phyloP scores from a whole-genome alignment of 2,113 vertebrate species.

The Labeo rohita region DNA sequence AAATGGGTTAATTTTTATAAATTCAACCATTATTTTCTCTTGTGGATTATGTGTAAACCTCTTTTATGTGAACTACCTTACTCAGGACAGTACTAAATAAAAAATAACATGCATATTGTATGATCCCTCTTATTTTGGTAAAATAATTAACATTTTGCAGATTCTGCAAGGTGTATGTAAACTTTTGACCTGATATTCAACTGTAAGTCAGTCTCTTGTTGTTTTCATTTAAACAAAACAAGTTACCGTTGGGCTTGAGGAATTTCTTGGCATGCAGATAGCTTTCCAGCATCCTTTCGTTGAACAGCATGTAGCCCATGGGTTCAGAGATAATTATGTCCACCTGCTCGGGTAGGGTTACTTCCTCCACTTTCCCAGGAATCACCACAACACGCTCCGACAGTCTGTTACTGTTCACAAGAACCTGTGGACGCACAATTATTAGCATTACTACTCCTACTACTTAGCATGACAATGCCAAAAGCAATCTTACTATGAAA shows the following conservation, averaged over 20 bases:
- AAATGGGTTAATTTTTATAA: no score
- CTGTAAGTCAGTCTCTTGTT: background rate
- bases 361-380: conserved; percentile 95
- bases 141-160: no score
- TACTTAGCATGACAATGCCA: background rate
- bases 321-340: conserved; percentile 97
- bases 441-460: background rate
- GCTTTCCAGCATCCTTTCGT: conserved; percentile 95
- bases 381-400: conserved; percentile 90
- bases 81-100: no score
- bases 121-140: no score
- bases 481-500: background rate
- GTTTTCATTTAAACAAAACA: background rate
- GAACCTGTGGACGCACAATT: conserved; percentile 73
- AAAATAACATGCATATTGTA: no score
- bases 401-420: conserved; percentile 94
- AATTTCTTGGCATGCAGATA: conserved; percentile 98
- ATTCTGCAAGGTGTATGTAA: no score
- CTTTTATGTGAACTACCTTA: no score
- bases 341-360: conserved; percentile 90
- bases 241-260: conserved; percentile 86
- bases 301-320: conserved; percentile 99
- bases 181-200: no score
- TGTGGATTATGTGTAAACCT: no score
- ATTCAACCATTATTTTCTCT: no score